Conservation (phyloP, 2,113 vertebrate genomes). For the Suricata suricatta region DNA sequence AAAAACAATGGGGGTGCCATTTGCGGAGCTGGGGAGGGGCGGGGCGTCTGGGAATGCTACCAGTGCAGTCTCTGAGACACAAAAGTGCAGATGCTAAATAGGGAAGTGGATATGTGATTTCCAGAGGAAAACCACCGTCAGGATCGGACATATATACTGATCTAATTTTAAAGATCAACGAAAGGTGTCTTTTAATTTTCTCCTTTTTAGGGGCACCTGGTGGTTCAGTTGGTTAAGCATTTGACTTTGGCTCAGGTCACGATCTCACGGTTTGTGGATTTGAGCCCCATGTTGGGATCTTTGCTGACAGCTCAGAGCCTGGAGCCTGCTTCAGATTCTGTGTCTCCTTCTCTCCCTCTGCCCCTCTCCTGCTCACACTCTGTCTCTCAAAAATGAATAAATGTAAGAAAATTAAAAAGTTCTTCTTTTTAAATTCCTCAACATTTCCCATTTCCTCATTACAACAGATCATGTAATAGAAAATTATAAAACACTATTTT, state of each 20-base stretch:
- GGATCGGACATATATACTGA: neutral
- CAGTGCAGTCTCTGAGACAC: neutral
- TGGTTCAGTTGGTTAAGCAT: too few species aligned
- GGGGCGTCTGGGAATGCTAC: neutral
- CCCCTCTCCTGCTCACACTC: too few species aligned
- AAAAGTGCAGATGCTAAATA: neutral
- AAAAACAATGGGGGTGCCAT: neutral
- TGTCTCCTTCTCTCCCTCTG: too few species aligned
- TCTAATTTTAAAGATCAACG: neutral
- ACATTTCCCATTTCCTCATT: neutral
- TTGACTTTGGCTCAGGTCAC: too few species aligned
- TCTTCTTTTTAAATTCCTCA: neutral
- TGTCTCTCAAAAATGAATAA: too few species aligned
- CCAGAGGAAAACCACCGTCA: neutral
- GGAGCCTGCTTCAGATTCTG: too few species aligned
- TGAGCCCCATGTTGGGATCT: too few species aligned
- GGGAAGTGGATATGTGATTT: neutral
- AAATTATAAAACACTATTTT: neutral
- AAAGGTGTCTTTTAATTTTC: neutral
- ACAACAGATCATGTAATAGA: neutral
- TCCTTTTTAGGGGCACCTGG: neutral
- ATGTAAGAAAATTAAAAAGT: too few species aligned
- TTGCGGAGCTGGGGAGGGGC: neutral
- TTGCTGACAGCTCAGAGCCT: too few species aligned
- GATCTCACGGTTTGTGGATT: too few species aligned